These are phyloP conservation scores for Cataglyphis altisquamis DNA, from an alignment of 2,888 invertebrate species.

Conservation along the genomic window DNA sequence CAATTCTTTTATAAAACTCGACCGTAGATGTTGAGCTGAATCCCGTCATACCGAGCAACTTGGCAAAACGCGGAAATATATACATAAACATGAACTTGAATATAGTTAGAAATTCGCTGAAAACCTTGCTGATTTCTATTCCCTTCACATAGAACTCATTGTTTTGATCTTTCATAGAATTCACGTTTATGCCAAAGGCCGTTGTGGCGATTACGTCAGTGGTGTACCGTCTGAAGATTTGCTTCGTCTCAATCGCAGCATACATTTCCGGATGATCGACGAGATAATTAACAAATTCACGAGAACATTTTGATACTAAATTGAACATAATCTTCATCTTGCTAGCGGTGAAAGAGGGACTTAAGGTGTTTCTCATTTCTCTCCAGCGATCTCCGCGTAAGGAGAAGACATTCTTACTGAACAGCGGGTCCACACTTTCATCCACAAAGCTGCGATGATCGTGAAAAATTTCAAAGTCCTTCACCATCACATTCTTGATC, in stretches of 20 bases:
- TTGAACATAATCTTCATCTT: slow-evolving; percentile 82
- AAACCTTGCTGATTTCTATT: slow-evolving; percentile 69
- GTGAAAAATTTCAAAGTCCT: slow-evolving; percentile 80
- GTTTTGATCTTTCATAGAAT: slow-evolving; percentile 87
- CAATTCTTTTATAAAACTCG: slow-evolving; percentile 71
- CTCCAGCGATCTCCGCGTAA: slow-evolving; percentile 81
- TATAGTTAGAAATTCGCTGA: neutral
- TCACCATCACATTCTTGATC: slow-evolving; percentile 79
- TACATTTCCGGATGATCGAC: slow-evolving; percentile 29
- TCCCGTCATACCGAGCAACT: slow-evolving; percentile 51
- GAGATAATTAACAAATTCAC: slow-evolving; percentile 17
- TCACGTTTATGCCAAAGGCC: slow-evolving; percentile 88
- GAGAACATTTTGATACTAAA: slow-evolving; percentile 75
- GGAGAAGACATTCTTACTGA: slow-evolving; percentile 80
- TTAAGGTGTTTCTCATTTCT: slow-evolving; percentile 79
- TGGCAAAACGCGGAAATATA: slow-evolving; percentile 58
- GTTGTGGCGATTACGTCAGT: slow-evolving; percentile 89
- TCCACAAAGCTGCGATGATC: slow-evolving; percentile 78
- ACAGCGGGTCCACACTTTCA: slow-evolving; percentile 78
- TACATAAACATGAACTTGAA: slow-evolving; percentile 60
- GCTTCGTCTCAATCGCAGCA: slow-evolving; percentile 3
- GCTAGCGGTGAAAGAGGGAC: slow-evolving; percentile 80
- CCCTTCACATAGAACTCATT: slow-evolving; percentile 88
- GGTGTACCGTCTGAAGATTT: slow-evolving; percentile 73
- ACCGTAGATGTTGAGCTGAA: slow-evolving; percentile 53